Evolutionary conservation across 2,888 invertebrate genomes (phyloP), one percentile per base, ranked within the genome.

Genomic region (Dinocampus coccinellae): DNA sequence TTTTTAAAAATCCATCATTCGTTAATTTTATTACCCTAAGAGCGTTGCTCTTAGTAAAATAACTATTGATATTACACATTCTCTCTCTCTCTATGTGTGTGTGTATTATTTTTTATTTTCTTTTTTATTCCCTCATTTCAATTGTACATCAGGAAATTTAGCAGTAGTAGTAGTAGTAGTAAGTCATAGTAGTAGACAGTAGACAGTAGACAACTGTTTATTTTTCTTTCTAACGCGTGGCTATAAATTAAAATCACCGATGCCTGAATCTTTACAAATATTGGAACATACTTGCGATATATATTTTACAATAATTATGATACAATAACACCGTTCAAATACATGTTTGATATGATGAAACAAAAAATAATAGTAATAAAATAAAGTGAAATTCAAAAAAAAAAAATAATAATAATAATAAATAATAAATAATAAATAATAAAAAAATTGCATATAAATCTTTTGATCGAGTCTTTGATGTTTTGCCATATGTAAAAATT

Each of bases 181-280:
- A n/a, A n/a, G n/a, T n/a, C n/a, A n/a, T n/a, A n/a, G n/a, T n/a
- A n/a, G n/a, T n/a, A n/a, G n/a, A n/a, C n/a, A n/a, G n/a, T n/a
- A n/a, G n/a, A n/a, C n/a, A n/a, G n/a, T n/a, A n/a, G n/a, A 77
- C 78, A 62, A 74, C 69, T 76, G 83, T 83, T 77, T 83, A 82
- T 83, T 83, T 80, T 81, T 77, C 78, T 82, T 82, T 73, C 77
- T 36, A 9, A 36, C 53, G 7, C 24, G n/a, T 36, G 1, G 55
- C 24, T 26, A 55, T 3, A 55, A 55, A 26, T 58, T 33, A 58
- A 29, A 57, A 58, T 4, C 39, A n/a, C 29, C 47, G 26, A 1
- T 22, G 24, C 7, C 16, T 42, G 11, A 36, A 64, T 58, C 42
- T 53, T 66, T 29, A 16, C 26, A 34, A 52, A 52, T 63, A 34